Evolutionary conservation across 2,888 invertebrate genomes (phyloP).

Genomic region (Caenorhabditis sulstoni): DNA sequence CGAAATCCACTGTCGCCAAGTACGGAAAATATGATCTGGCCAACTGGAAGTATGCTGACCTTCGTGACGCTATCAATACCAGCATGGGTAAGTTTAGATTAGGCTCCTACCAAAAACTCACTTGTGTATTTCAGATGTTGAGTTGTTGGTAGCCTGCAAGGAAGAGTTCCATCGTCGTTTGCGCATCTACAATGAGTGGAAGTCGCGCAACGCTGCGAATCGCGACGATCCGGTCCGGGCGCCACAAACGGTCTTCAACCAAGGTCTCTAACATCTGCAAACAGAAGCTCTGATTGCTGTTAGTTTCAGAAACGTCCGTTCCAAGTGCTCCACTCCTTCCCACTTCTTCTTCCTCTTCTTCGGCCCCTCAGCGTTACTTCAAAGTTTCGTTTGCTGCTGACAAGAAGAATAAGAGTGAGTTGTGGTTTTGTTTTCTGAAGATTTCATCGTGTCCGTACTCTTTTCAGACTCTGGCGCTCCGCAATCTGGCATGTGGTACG

Average conservation of each 20-base stretch:
- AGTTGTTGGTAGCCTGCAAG: constrained; percentile 95
- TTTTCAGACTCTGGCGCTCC: constrained; percentile 73
- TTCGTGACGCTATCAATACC: constrained; percentile 97
- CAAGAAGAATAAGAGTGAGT: constrained; percentile 5
- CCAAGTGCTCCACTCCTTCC: background rate
- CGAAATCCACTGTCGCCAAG: background rate
- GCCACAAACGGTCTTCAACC: constrained; percentile 54
- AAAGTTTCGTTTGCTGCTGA: constrained; percentile 64
- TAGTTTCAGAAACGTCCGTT: constrained; percentile 3
- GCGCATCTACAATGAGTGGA: constrained; percentile 99
- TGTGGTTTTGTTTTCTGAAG: background rate
- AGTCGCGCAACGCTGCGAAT: constrained; percentile 81
- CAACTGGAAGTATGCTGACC: constrained; percentile 98
- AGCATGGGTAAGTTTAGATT: constrained; percentile 85
- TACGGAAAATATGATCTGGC: constrained; percentile 90
- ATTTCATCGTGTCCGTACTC: too few species aligned
- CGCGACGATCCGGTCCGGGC: constrained; percentile 59
- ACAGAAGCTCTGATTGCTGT: too few species aligned
- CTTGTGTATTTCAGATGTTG: constrained; percentile 86
- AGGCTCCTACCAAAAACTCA: background rate
- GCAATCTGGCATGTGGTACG: constrained; percentile 92
- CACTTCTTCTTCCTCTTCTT: background rate
- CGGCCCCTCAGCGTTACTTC: constrained; percentile 67
- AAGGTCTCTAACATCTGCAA: too few species aligned
- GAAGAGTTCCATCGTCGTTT: constrained; percentile 97